Percentiles rank a stretch among this genome's conserved stretches.
Evolutionary conservation across 1,140 invertebrate genomes (phyloP).

Genomic region (Drosophila repletoides): DNA sequence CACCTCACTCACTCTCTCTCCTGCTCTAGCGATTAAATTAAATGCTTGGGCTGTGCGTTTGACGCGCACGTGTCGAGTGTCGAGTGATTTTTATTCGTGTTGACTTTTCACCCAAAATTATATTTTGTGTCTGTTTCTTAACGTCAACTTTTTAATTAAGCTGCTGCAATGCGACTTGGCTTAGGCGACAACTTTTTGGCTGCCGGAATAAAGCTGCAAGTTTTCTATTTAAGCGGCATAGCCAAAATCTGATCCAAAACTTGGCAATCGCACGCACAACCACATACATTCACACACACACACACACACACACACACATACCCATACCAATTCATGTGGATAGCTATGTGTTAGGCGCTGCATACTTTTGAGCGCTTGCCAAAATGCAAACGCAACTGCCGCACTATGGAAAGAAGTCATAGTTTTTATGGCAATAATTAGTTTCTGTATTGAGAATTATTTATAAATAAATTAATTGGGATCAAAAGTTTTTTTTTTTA

Average conservation of each 20-base stretch:
- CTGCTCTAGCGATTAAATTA: slow-evolving; percentile 14
- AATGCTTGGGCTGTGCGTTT: slow-evolving; percentile 49
- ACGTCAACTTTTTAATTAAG: slow-evolving; percentile 65
- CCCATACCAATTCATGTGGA: neutral
- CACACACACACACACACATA: neutral
- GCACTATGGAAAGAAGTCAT: no score
- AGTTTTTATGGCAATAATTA: no score
- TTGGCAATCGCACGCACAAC: slow-evolving; percentile 34
- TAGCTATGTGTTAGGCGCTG: slow-evolving; percentile 21
- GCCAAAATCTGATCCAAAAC: slow-evolving; percentile 48
- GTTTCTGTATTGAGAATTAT: no score
- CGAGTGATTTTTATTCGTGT: slow-evolving; percentile 62
- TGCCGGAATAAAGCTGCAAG: slow-evolving; percentile 54
- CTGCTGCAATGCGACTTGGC: slow-evolving; percentile 40
- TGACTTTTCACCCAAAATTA: slow-evolving; percentile 47
- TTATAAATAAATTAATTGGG: no score
- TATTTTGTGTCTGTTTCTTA: slow-evolving; percentile 7
- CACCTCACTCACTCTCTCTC: neutral
- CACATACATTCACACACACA: slow-evolving; percentile 7
- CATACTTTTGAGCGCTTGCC: slow-evolving; percentile 50
- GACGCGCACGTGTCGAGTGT: slow-evolving; percentile 61
- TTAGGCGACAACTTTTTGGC: slow-evolving; percentile 29
- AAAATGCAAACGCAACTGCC: slow-evolving; percentile 44
- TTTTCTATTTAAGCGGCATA: slow-evolving; percentile 28
- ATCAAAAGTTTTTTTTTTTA: no score